A percentile compares a stretch with the other conserved stretches of the same genome.
These are phyloP conservation scores for Chalcosyrphus nemorum DNA, from an alignment of 2,888 invertebrate species.

Conservation along the genomic window DNA sequence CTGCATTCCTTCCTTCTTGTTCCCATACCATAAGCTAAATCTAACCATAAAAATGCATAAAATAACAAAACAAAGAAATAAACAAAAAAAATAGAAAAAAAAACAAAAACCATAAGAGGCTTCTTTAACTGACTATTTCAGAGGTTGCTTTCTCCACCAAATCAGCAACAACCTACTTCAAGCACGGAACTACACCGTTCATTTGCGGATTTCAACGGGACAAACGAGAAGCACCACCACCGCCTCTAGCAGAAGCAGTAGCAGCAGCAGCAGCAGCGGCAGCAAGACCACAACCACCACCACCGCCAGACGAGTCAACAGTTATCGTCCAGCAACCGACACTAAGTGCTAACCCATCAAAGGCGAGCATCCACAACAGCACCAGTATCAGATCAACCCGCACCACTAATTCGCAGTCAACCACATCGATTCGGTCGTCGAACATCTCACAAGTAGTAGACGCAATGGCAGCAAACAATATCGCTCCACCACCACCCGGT, in stretches of 20 bases:
- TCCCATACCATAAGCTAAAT: neutral
- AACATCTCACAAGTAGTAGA: slow-evolving; percentile 43
- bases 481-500: slow-evolving; percentile 74
- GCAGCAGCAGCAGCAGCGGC: slow-evolving; percentile 42
- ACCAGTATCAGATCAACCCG: slow-evolving; percentile 19
- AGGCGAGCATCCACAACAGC: slow-evolving; percentile 29
- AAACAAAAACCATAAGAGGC: slow-evolving; percentile 77
- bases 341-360: slow-evolving; percentile 34
- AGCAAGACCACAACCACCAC: slow-evolving; percentile 24
- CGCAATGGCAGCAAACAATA: slow-evolving; percentile 75
- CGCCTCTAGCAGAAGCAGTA: slow-evolving; percentile 36
- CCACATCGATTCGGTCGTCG: slow-evolving; percentile 46
- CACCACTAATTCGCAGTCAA: slow-evolving; percentile 46
- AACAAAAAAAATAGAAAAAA: slow-evolving; percentile 61
- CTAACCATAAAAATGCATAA: slow-evolving; percentile 49
- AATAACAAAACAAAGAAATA: slow-evolving; percentile 39
- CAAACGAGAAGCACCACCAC: slow-evolving; percentile 63
- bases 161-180: slow-evolving; percentile 77
- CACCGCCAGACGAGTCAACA: slow-evolving; percentile 62
- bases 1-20: slow-evolving; percentile 7
- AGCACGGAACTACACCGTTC: slow-evolving; percentile 73
- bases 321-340: slow-evolving; percentile 66
- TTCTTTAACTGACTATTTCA: slow-evolving; percentile 79
- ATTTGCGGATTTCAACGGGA: slow-evolving; percentile 75
- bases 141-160: slow-evolving; percentile 81